Evolutionary conservation across 2,113 vertebrate genomes (phyloP), one percentile per base, ranked within the genome.

Genomic region (Rostratula benghalensis): DNA sequence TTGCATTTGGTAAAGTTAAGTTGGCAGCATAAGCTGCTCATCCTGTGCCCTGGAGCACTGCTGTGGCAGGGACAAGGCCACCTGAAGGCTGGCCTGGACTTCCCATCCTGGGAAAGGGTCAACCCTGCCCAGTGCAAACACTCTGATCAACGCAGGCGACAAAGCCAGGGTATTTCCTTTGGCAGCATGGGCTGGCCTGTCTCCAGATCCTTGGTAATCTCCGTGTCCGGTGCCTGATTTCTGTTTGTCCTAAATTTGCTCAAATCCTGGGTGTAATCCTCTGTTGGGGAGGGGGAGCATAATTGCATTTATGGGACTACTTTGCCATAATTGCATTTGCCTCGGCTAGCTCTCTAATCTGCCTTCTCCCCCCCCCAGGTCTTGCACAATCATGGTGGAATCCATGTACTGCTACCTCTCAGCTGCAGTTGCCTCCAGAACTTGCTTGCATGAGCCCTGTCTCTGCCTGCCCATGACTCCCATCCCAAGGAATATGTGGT

Each of bases 321-420:
- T 92, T 79, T 87, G 57, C 83, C 33, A 28, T 67, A 83, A 94
- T 56, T 86, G 61, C 67, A 59, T 95, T 93, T 92, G 67, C 31
- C 43, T 30, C 7, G 4, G 19, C 35, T 89, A 56, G 70, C 43
- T 53, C 68, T 91, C 51, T 94, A 75, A 94, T 93, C 91, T 87
- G 82, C 56, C 77, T 33, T 13, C 56, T n/a, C n/a, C n/a, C n/a
- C 63, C 53, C 50, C 78, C 57, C 76, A 68, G 21, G 25, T 51
- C 84, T 83, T 20, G 5, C 82, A 14, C 33, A 31, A 6, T 69
- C 37, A 11, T 1, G 8, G 46, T 16, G 61, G 85, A 75, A 89
- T 64, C 75, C 43, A 15, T 71, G 84, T 59, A 54, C 0, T 1
- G 74, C 31, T 10, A 1, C 7, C 41, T 25, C 22, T 20, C 31